These are phyloP conservation scores for Sprattus sprattus DNA, from an alignment of 2,113 vertebrate genomes.

Conservation along the genomic window DNA sequence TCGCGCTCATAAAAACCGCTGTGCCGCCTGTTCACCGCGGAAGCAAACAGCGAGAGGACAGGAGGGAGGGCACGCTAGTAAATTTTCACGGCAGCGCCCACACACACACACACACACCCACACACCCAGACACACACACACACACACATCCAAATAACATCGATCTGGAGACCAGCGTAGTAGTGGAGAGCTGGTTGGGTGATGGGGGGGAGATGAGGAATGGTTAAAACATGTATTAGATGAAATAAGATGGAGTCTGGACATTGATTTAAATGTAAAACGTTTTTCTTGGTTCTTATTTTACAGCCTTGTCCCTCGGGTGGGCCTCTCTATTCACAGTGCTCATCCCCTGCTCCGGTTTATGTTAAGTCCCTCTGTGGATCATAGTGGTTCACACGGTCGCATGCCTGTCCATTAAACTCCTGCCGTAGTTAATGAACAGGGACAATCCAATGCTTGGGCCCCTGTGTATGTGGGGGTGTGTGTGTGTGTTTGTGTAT, in stretches of 20 bases:
- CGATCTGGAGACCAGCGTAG: constrained; percentile 74
- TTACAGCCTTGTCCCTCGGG: constrained; percentile 20
- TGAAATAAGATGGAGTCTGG: constrained; percentile 84
- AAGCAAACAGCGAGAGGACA: constrained; percentile 85
- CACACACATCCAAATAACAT: constrained; percentile 87
- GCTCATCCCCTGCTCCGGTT: too few relatives aligned
- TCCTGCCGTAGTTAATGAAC: constrained; percentile 46
- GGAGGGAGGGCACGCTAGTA: constrained; percentile 73
- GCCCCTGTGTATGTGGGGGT: neutral
- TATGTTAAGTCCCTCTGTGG: too few relatives aligned
- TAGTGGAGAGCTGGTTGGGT: too few relatives aligned
- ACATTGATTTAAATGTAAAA: constrained; percentile 87
- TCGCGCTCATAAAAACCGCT: constrained; percentile 79
- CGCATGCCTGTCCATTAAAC: constrained; percentile 46
- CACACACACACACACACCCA: constrained; percentile 64
- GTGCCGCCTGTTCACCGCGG: constrained; percentile 71
- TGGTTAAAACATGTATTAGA: constrained; percentile 94
- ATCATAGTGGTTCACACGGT: neutral
- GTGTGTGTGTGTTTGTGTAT: too few relatives aligned
- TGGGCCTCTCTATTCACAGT: constrained; percentile 15
- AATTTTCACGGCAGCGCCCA: constrained; percentile 83
- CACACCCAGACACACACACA: constrained; percentile 33
- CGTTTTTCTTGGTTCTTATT: constrained; percentile 23
- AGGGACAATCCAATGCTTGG: constrained; percentile 15
- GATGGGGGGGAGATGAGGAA: constrained; percentile 53